phyloP scores from a whole-genome alignment of 2,113 vertebrate species.

The Ictidomys tridecemlineatus region DNA sequence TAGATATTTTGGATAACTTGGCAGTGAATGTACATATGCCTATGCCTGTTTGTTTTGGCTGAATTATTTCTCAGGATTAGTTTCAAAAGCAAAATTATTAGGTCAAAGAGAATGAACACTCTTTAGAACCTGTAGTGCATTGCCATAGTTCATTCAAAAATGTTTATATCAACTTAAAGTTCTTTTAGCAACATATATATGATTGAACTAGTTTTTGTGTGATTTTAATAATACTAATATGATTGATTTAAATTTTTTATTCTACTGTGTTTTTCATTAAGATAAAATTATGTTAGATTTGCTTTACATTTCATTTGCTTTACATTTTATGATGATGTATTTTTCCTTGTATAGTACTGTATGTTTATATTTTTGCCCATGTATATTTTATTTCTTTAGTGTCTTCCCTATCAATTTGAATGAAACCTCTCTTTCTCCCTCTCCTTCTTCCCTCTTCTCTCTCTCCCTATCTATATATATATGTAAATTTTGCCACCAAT shows the following conservation, averaged over 20 bases:
- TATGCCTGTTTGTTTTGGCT: constrained; percentile 30
- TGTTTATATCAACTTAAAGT: constrained; percentile 27
- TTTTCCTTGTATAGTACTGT: background rate
- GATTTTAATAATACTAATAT: background rate
- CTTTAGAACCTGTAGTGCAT: background rate
- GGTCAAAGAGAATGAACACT: background rate
- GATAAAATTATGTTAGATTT: background rate
- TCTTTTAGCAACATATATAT: background rate
- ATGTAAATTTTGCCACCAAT: background rate
- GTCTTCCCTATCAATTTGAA: background rate
- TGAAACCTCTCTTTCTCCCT: background rate
- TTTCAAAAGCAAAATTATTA: constrained; percentile 22
- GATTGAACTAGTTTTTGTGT: background rate
- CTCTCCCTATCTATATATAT: background rate
- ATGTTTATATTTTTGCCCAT: constrained; percentile 5
- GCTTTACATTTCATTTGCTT: no score
- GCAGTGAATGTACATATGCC: background rate
- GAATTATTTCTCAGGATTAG: constrained; percentile 27
- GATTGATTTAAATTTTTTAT: constrained; percentile 32
- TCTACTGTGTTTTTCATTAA: background rate
- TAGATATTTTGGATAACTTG: background rate
- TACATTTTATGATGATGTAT: background rate
- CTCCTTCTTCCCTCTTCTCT: background rate
- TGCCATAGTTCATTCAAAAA: background rate
- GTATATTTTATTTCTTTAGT: constrained; percentile 13